phyloP scores from a whole-genome alignment of 2,113 vertebrate genomes.

The Notechis scutatus region DNA sequence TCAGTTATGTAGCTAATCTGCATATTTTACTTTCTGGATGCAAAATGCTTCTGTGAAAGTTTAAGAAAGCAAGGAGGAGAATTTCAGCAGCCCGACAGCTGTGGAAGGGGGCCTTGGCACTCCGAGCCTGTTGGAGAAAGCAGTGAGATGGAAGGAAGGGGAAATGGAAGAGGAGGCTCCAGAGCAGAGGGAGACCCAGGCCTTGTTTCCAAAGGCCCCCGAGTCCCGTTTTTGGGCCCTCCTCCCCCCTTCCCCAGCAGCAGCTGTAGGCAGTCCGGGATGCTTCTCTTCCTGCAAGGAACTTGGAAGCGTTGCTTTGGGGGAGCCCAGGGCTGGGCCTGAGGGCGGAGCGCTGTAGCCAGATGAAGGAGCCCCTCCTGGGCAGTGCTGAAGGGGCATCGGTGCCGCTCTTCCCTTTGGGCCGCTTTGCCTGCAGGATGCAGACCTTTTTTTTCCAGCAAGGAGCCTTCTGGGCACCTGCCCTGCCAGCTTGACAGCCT shows the following conservation, averaged over 20 bases:
- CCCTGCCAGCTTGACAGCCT: neutral
- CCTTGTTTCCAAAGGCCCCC: neutral
- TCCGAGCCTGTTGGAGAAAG: neutral
- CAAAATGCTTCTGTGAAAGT: constrained; percentile 22
- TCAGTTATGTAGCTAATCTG: constrained; percentile 48
- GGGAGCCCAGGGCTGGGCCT: neutral
- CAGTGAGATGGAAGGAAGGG: neutral
- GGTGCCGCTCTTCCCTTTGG: neutral
- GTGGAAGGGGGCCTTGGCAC: neutral
- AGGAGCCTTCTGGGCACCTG: neutral
- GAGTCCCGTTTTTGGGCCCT: neutral
- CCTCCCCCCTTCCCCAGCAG: neutral
- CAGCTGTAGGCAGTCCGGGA: neutral
- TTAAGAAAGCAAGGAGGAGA: neutral
- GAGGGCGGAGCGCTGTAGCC: neutral
- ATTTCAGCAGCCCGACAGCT: neutral
- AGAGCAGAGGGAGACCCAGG: neutral
- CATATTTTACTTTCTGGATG: constrained; percentile 23
- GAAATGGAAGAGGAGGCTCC: neutral
- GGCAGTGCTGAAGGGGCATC: neutral
- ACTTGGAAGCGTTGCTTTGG: neutral
- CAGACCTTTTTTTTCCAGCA: neutral
- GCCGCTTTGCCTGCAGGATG: neutral
- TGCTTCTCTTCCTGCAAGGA: neutral
- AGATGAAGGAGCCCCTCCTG: neutral